A percentile compares a stretch with the other conserved stretches of the same genome.
Evolutionary conservation across 2,113 vertebrate species (phyloP).

Genomic region (Illadopsis cleaveri): DNA sequence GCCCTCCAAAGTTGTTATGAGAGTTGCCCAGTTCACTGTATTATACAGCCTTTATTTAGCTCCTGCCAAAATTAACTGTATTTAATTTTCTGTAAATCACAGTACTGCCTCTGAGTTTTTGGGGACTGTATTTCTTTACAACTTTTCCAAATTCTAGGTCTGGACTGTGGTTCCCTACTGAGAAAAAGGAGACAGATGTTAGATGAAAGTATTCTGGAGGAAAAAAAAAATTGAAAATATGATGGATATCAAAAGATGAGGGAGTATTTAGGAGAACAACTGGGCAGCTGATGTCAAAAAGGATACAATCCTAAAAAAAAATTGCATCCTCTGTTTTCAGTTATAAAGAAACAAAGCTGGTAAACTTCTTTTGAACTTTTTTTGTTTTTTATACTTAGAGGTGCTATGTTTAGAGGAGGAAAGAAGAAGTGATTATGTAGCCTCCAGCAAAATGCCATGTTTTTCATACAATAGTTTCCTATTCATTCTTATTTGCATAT

Average conservation of each 20-base stretch:
- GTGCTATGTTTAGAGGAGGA: slow-evolving; percentile 19
- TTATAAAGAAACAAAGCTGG: slow-evolving; percentile 5
- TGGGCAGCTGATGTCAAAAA: neutral
- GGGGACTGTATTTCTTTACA: neutral
- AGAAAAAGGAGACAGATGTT: neutral
- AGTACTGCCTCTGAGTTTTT: neutral
- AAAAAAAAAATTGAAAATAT: neutral
- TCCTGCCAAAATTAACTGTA: slow-evolving; percentile 6
- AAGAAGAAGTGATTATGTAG: neutral
- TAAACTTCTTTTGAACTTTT: slow-evolving; percentile 28
- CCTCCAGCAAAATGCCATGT: neutral
- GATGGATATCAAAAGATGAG: neutral
- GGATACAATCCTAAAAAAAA: neutral
- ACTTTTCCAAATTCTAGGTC: neutral
- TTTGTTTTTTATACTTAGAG: slow-evolving; percentile 24
- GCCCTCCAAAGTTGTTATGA: neutral
- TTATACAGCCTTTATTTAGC: neutral
- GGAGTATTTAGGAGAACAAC: neutral
- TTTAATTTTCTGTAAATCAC: slow-evolving; percentile 17
- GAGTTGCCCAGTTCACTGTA: neutral
- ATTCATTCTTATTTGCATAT: neutral
- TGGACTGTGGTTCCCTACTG: neutral
- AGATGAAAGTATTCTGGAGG: neutral
- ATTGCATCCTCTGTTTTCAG: slow-evolving; percentile 26
- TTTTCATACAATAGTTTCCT: neutral